These are phyloP conservation scores for Pandemis cinnamomeana DNA, from an alignment of 2,888 invertebrate genomes.

Conservation along the genomic window DNA sequence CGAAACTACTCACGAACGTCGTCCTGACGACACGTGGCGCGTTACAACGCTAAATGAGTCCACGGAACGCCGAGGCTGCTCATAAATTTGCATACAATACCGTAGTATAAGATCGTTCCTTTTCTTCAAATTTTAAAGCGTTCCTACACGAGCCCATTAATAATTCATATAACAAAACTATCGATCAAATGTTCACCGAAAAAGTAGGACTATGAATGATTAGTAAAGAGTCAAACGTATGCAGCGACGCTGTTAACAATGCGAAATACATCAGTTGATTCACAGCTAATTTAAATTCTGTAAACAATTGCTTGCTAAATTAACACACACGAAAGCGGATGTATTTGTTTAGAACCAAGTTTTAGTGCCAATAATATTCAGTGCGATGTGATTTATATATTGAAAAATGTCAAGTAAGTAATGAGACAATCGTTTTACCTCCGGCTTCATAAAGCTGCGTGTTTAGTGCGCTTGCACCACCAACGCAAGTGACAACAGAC, in stretches of 20 bases:
- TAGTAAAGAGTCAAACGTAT: background rate
- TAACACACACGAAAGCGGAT: constrained; percentile 43
- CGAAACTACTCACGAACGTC: constrained; percentile 49
- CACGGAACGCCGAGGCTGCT: constrained; percentile 63
- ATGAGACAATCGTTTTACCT: constrained; percentile 51
- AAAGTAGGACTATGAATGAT: background rate
- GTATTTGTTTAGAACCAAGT: constrained; percentile 52
- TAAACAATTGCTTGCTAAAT: constrained; percentile 2
- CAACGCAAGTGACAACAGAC: constrained; percentile 64
- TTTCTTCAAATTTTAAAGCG: constrained; percentile 60
- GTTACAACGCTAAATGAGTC: constrained; percentile 74
- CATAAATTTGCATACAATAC: constrained; percentile 78
- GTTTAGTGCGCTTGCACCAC: constrained; percentile 56
- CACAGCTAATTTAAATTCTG: background rate
- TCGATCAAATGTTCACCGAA: background rate
- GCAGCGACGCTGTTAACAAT: constrained; percentile 1
- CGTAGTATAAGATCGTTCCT: constrained; percentile 54
- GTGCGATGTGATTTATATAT: constrained; percentile 52
- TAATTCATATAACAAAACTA: background rate
- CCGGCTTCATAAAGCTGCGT: constrained; percentile 55
- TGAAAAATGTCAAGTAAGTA: constrained; percentile 50
- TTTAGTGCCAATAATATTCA: constrained; percentile 50
- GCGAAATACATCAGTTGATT: constrained; percentile 1
- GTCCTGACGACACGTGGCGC: constrained; percentile 41
- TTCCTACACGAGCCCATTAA: constrained; percentile 13